Evolutionary conservation across 2,113 vertebrate genomes (phyloP), one percentile per base, ranked within the genome.

Genomic region (Tetraodon nigroviridis): DNA sequence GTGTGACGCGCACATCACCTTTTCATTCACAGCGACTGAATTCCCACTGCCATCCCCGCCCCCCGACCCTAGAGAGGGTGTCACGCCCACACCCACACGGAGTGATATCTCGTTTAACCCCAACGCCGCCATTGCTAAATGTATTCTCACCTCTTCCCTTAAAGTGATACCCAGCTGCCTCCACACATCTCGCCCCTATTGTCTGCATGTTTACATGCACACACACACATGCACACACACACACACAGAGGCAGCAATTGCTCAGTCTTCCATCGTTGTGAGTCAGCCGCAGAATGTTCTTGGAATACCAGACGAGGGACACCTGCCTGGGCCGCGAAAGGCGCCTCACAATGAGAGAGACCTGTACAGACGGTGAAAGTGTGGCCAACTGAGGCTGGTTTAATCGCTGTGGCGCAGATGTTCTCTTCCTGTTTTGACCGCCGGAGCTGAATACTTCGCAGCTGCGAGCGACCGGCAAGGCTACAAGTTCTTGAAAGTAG

Each of bases 71-170:
- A 63, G 42, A 16, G 48, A 46, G 54, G 76, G 77, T 52, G 42
- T 80, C 72, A 78, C 77, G 81, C 73, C 61, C 76, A 71, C 71
- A 74, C 70, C 62, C 61, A 66, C n/a, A 59, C 71, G 58, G 69
- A 67, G 16, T 40, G 46, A 58, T 75, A 71, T 65, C 62, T 80
- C 68, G 78, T 78, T 84, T 83, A 67, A 84, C 79, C 73, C 64
- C 54, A 58, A 29, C 22, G 29, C 49, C 55, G 22, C 58, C 63
- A 54, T 71, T 58, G 61, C 55, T 64, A 46, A 64, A 55, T 64
- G 55, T 44, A 51, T 74, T 77, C 61, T 79, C 71, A 79, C 69
- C 53, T 59, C 49, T 48, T 14, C 58, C 58, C 59, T 64, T 72
- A 80, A 71, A 62, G 73, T 68, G 61, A 71, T 65, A 72, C 57